Base-by-base conservation (phyloP, 2,797 vertebrate species). In the Smutsia temminckii region DNA sequence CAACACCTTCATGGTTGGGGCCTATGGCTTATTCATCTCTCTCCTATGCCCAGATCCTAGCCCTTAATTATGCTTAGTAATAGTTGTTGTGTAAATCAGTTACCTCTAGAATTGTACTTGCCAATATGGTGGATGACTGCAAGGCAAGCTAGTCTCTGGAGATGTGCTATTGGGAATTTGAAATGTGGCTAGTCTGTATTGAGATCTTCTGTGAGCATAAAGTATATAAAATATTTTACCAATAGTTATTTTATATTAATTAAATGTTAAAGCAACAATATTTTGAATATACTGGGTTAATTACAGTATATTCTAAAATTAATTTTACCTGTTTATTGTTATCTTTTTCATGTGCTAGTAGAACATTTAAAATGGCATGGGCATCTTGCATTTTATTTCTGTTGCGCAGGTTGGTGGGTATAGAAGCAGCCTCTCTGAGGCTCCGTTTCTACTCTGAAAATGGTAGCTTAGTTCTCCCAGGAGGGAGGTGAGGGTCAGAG, bases 351-450 rank as follows among this genome's bases (percentile, higher is more conserved):
- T 53, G 29, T 77, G 17, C 25, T 74, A 46, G 29, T 55, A 53
- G 17, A 84, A 74, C 6, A 72, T 46, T 51, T 84, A 40, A 34
- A 69, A 42, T 59, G 9, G 25, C 2, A 6, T n/a, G 2, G 57
- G 23, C 74, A 21, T 2, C 27, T 83, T 55, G 2, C 27, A 1
- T 69, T 92, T 0, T n/a, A 63, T 51, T 86, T 95, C 37, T 72
- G 0, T 4, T 46, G 20, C 27, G 8, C 3, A 21, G 75, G 5
- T 32, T 23, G 8, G 6, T 20, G 0, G 8, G 6, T 20, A 0
- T 51, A 27, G 10, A 42, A 20, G 1, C 2, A 49, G 20, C 20
- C 7, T 57, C 18, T 34, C 20, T 20, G 21, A 74, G 46, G 10
- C 27, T 94, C 68, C 27, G 27, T 40, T 95, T 80, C 46, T 7